These are phyloP conservation scores for Laticauda colubrina DNA, from an alignment of 2,113 vertebrate genomes.

Conservation along the genomic window DNA sequence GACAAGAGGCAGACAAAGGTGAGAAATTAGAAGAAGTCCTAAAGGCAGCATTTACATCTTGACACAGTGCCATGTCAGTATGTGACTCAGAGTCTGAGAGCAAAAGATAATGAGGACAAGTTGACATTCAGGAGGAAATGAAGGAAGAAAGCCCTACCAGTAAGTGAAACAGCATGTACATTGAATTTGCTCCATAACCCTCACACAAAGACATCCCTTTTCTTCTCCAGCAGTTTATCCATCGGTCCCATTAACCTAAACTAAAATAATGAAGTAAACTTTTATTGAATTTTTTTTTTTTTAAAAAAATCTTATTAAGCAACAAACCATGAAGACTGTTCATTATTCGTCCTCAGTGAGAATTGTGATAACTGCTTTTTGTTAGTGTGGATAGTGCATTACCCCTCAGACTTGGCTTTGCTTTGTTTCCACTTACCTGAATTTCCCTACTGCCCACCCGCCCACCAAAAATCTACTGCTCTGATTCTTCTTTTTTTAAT, in stretches of 20 bases:
- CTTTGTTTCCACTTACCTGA: constrained; percentile 11
- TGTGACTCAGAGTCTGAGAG: constrained; percentile 26
- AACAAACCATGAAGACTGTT: background rate
- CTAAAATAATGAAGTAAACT: background rate
- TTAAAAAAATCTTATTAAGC: background rate
- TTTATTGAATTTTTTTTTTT: background rate
- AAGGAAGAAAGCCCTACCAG: constrained; percentile 13
- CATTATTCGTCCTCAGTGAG: background rate
- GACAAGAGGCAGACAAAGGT: background rate
- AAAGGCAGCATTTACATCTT: constrained; percentile 4
- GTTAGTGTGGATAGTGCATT: background rate
- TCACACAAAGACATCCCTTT: constrained; percentile 3
- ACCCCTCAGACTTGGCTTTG: background rate
- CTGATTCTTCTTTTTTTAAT: background rate
- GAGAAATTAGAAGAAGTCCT: constrained; percentile 19
- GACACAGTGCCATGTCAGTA: constrained; percentile 12
- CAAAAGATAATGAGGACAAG: constrained; percentile 20
- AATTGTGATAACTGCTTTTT: constrained; percentile 1
- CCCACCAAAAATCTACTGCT: background rate
- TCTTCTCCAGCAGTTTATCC: background rate
- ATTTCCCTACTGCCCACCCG: background rate
- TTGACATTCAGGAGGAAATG: background rate
- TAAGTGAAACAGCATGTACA: constrained; percentile 7
- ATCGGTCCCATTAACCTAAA: constrained; percentile 16
- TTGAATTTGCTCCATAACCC: background rate